phyloP scores from a whole-genome alignment of 35 echinoderm and acorn worm genomes.

The Antedon bifida region DNA sequence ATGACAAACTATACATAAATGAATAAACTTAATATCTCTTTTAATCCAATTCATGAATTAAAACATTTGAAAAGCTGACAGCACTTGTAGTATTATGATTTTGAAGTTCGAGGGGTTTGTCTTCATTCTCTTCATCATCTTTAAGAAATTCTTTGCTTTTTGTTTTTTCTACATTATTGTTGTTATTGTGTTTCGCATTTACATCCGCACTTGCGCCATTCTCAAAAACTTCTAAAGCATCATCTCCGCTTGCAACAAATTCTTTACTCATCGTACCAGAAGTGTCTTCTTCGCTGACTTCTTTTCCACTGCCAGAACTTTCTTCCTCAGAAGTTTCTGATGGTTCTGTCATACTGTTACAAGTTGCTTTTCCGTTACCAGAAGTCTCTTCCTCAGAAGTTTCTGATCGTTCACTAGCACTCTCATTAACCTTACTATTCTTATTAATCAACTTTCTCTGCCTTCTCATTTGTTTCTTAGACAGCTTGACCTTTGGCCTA shows the following conservation, averaged over 20 bases:
- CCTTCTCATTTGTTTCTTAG: slow-evolving; percentile 31
- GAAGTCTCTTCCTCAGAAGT: neutral
- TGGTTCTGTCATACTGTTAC: no score
- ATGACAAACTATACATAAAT: no score
- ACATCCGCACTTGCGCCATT: no score
- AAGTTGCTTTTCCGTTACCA: no score
- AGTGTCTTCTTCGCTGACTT: no score
- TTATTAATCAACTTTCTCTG: slow-evolving; percentile 12
- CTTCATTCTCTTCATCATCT: slow-evolving; percentile 7
- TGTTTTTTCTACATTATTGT: neutral
- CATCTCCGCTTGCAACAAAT: no score
- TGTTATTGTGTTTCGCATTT: neutral
- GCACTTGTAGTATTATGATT: slow-evolving; percentile 66
- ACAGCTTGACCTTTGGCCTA: slow-evolving; percentile 25
- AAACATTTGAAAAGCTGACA: slow-evolving; percentile 46
- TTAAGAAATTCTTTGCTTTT: neutral
- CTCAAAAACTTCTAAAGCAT: no score
- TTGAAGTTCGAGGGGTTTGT: slow-evolving; percentile 40
- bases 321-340: no score
- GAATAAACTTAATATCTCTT: no score
- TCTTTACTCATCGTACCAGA: no score
- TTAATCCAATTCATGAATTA: slow-evolving; percentile 92
- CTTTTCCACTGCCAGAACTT: no score
- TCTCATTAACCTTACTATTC: slow-evolving; percentile 5
- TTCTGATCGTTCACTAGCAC: neutral